Evolutionary conservation across 53 echinoderm and acorn worm species (phyloP), one percentile per base, ranked within the genome.

Genomic region (Echinarachnius parma): DNA sequence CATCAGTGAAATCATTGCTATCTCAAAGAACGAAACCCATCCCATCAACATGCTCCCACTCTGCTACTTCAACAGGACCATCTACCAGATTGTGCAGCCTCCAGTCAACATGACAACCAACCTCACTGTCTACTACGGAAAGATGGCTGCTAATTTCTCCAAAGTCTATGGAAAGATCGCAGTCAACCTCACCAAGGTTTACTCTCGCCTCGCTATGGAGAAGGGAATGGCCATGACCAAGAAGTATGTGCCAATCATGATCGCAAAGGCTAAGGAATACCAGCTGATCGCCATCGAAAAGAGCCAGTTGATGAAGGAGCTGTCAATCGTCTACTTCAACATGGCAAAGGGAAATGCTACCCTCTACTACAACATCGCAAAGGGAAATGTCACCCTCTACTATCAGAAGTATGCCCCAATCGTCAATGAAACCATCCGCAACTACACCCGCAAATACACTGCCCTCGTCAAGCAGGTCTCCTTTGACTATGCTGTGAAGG

Each of bases 41-140:
- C 67, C 64, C 14, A 62, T 89, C 77, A 89, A 89, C 83, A 52
- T 66, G 46, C 80, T 89, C 25, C 76, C 84, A 46, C 46, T 89
- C 57, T 84, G 59, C 61, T 89, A 79, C 64, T 66, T 77, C 60
- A 67, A 83, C 21, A 77, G 45, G 21, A 83, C 83, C 28, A 77
- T 83, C 49, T 83, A 48, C 47, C 66, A 83, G 27, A 54, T 82
- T 18, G 50, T 76, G 10, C 52, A 64, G 27, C 50, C 65, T 31
- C 55, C 34, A 58, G 34, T 82, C 22, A 62, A 80, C 64, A 80
- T 84, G 55, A 75, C 84, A 24, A 42, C 81, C 44, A 60, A 64
- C 53, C 32, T 59, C 14, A 81, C 77, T 34, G 48, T 61, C 57
- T 32, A 55, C 11, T 76, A 76, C 37, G 36, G 48, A 35, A 75